phyloP scores from a whole-genome alignment of 2,797 vertebrate genomes.

The Acanthurus tractus region DNA sequence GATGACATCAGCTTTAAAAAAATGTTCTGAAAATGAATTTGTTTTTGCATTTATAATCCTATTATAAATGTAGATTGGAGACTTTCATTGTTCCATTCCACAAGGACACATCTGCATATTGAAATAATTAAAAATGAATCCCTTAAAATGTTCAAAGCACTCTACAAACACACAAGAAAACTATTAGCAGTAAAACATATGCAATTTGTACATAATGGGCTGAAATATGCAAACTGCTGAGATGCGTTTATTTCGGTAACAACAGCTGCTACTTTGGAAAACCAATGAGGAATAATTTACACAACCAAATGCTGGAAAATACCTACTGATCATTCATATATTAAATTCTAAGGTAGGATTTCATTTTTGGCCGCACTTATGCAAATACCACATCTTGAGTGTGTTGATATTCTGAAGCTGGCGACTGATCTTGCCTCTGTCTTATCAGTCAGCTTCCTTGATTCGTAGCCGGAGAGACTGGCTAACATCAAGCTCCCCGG shows the following conservation, averaged over 20 bases:
- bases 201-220: slow-evolving; percentile 23
- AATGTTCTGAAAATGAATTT: background rate
- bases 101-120: background rate
- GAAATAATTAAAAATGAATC: background rate
- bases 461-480: slow-evolving; percentile 28
- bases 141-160: background rate
- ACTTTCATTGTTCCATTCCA: background rate
- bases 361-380: slow-evolving; percentile 8
- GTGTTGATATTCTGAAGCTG: slow-evolving; percentile 8
- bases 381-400: background rate
- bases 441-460: slow-evolving; percentile 28
- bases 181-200: slow-evolving; percentile 11
- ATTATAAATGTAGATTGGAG: background rate
- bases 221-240: slow-evolving; percentile 23
- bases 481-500: slow-evolving; percentile 18
- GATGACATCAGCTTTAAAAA: background rate
- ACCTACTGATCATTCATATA: slow-evolving; percentile 5
- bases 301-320: slow-evolving; percentile 19
- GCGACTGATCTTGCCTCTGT: slow-evolving; percentile 10
- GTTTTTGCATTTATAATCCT: background rate
- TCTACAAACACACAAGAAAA: slow-evolving; percentile 1
- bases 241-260: slow-evolving; percentile 23
- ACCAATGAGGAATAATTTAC: slow-evolving; percentile 25
- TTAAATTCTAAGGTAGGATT: slow-evolving; percentile 14
- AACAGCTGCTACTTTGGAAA: slow-evolving; percentile 40